Base-by-base conservation (phyloP, 2,888 invertebrate genomes). In the Unio pictorum region DNA sequence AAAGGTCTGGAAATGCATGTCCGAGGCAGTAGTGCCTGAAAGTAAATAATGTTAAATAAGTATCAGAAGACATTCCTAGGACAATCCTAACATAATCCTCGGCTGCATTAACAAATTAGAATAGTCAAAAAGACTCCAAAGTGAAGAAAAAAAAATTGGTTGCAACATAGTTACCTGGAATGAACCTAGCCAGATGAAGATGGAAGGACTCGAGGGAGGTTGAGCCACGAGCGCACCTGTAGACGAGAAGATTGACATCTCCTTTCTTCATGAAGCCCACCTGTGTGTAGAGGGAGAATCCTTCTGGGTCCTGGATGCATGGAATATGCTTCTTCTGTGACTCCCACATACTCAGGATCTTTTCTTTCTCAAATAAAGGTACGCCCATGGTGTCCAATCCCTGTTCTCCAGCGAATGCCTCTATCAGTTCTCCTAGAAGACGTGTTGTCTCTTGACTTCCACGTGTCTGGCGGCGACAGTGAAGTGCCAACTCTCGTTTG, bases 161-260 rank as follows among this genome's bases (percentile, higher is more conserved):
- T 34, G 1, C 34, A 34, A 8, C 34, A 34, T 54, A 26, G 34
- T 58, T 68, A 72, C 68, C 75, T 62, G 76, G 80, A 26, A 78
- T 75, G 66, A 80, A 80, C 59, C 70, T 66, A 68, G 67, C 69
- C 26, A 80, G 56, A 66, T 80, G 78, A 20, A 68, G 63, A 55
- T 80, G 80, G 63, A 79, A 81, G 1, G 74, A 78, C 62, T 81
- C 80, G n/a, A 81, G 61, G 8, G 76, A 76, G 0, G 73, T 73
- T 4, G 81, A 81, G 7, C 78, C 79, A 7, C 78, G 58, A 4
- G 75, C 77, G 63, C 76, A 78, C 55, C 78, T 56, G 59, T 69
- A 74, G 45, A 66, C 60, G 11, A 68, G 73, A 3, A 79, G 70
- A 0, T 17, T 18, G 6, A 70, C 58, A 1, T 62, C 66, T 1